Percentiles rank a stretch among this genome's conserved stretches.
These are phyloP conservation scores for Drosophila colorata DNA, from an alignment of 2,888 invertebrate genomes.

Conservation along the genomic window DNA sequence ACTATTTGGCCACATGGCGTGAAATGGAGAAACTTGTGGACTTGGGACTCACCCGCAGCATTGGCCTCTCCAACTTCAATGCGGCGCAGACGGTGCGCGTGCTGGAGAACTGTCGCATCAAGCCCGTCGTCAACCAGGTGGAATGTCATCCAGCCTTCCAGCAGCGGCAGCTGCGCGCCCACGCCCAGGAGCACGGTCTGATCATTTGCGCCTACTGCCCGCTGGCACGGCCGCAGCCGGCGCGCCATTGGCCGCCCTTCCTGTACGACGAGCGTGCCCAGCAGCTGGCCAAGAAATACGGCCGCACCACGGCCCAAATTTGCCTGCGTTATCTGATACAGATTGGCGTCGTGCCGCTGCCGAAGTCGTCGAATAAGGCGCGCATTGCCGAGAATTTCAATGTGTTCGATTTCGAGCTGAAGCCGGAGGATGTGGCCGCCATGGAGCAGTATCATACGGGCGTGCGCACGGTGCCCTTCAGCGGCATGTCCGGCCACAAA, in stretches of 20 bases:
- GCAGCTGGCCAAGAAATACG: conserved; percentile 87
- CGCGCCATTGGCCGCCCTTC: conserved; percentile 86
- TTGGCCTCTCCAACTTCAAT: conserved; percentile 84
- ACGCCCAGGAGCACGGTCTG: conserved; percentile 88
- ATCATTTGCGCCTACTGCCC: conserved; percentile 91
- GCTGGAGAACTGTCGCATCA: conserved; percentile 80
- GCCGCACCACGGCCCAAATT: conserved; percentile 88
- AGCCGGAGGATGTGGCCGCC: conserved; percentile 85
- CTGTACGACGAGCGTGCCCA: conserved; percentile 84
- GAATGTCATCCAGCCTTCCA: conserved; percentile 85
- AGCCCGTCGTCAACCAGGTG: conserved; percentile 84
- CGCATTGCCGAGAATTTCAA: conserved; percentile 87
- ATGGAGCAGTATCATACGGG: conserved; percentile 76
- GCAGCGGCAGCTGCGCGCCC: conserved; percentile 87
- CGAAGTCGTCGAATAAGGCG: conserved; percentile 86
- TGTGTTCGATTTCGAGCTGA: conserved; percentile 87
- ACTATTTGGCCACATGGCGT: conserved; percentile 84
- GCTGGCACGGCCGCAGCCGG: conserved; percentile 88
- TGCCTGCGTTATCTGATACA: conserved; percentile 88
- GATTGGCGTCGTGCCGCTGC: conserved; percentile 86
- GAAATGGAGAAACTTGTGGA: conserved; percentile 84
- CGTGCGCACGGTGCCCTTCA: conserved; percentile 80
- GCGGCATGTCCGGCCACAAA: conserved; percentile 79
- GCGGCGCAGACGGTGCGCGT: conserved; percentile 82
- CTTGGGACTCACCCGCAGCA: conserved; percentile 78